Evolutionary conservation across 23 tunicate genomes (phyloP).

Genomic region (Styela plicata): DNA sequence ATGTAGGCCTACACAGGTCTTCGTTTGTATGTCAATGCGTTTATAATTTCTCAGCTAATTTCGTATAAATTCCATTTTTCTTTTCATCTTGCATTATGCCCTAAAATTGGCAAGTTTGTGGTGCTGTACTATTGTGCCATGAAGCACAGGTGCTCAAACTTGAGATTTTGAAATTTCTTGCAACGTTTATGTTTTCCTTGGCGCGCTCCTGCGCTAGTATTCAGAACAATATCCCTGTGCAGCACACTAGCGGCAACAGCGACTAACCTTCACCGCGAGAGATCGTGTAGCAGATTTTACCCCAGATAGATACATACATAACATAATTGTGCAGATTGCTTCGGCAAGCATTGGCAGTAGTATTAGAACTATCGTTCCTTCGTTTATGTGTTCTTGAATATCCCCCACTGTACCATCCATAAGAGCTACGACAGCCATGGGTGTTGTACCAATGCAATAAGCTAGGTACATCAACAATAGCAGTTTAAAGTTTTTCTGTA

Average conservation of each 20-base stretch:
- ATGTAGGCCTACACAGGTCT: no score
- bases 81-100: no score
- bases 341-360: neutral
- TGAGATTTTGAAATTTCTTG: no score
- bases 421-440: conserved; percentile 7
- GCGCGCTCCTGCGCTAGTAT: no score
- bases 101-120: no score
- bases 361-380: neutral
- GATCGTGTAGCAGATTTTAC: conserved; percentile 2
- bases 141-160: no score
- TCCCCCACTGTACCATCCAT: conserved; percentile 5
- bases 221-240: no score
- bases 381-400: neutral
- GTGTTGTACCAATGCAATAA: neutral
- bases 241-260: neutral
- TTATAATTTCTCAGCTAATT: no score
- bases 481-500: conserved; percentile 4
- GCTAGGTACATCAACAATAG: neutral
- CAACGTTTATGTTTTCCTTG: no score
- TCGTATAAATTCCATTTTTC: no score
- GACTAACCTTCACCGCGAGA: neutral
- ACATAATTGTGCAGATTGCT: conserved; percentile 6
- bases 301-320: conserved; percentile 11
- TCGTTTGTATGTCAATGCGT: no score
- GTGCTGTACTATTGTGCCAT: no score